phyloP scores from a whole-genome alignment of 2,888 invertebrate species.

The Iphiclides podalirius region DNA sequence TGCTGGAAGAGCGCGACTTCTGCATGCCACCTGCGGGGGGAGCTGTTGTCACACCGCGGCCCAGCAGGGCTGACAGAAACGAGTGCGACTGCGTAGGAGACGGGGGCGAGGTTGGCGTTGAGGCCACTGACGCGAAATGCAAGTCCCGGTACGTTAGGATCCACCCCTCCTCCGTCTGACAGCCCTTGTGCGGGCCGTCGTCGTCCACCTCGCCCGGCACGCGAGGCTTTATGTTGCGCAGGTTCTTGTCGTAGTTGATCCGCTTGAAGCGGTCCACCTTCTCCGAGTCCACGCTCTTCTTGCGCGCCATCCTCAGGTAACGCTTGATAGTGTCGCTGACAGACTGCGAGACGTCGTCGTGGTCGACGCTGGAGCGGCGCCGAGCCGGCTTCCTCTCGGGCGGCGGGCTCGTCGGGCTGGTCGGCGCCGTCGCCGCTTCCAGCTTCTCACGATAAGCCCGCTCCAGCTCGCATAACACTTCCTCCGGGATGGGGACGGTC shows the following conservation, averaged over 20 bases:
- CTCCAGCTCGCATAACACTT: constrained; percentile 72
- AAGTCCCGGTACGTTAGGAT: constrained; percentile 73
- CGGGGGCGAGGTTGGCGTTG: constrained; percentile 73
- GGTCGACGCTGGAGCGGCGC: constrained; percentile 88
- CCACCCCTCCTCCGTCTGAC: constrained; percentile 90
- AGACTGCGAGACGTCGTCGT: constrained; percentile 91
- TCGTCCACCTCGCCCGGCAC: constrained; percentile 89
- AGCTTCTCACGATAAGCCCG: constrained; percentile 64
- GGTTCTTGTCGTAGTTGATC: constrained; percentile 92
- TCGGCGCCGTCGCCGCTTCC: constrained; percentile 64
- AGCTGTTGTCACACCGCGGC: constrained; percentile 55
- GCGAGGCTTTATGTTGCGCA: constrained; percentile 90
- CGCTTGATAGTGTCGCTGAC: constrained; percentile 93
- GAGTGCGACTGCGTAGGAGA: constrained; percentile 75
- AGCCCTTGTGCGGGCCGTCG: constrained; percentile 87
- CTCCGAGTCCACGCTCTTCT: constrained; percentile 90
- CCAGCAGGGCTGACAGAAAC: constrained; percentile 62
- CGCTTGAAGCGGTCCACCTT: constrained; percentile 91
- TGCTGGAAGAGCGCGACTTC: constrained; percentile 93
- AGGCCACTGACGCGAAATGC: constrained; percentile 57
- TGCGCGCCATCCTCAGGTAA: constrained; percentile 91
- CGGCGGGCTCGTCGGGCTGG: constrained; percentile 64
- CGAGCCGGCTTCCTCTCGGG: constrained; percentile 66
- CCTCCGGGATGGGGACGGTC: constrained; percentile 81
- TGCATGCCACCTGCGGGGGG: constrained; percentile 87